Evolutionary conservation across 2,113 vertebrate species (phyloP), one percentile per base, ranked within the genome.

Genomic region (Cyprinus carpio): DNA sequence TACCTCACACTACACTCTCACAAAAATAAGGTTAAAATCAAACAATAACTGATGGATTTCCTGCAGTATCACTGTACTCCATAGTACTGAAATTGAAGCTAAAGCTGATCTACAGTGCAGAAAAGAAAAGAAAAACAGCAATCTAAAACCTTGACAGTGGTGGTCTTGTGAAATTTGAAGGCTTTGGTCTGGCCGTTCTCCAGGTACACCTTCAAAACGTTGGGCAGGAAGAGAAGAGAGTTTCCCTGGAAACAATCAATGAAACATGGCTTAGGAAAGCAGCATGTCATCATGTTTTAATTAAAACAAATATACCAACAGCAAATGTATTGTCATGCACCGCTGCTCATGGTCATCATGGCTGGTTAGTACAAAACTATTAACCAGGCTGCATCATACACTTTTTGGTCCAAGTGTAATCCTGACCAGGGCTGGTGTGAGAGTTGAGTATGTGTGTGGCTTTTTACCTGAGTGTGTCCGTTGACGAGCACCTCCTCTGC

Each of bases 141-240:
- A 7, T 43, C 4, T 29, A 60, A 62, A 94, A 99, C 98, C 97
- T 99, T 99, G 80, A 99, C 97, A 1, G 97, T 97, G 72, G 98
- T 99, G 90, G 93, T 96, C 7, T 90, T 93, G 87, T 98, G 97
- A 84, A 98, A 99, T 90, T 97, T 97, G 95, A 99, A 99, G 23
- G 98, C 98, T 91, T 99, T 99, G 1, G 98, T 99, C 93, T 99
- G 98, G 83, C 98, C 98, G 0, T 99, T 99, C 93, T 99, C 98
- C 91, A 99, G 90, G 91, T 99, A 99, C 0, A 99, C 95, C 93
- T 99, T 99, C 87, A 99, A 96, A 76, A 99, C 96, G 0, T 98
- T 99, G 87, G 98, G 98, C 94, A 99, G 96, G 84, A 97, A 99
- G 86, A 99, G 95, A 91, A 99, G 96, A 91, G 97, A 97, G 94